These are phyloP conservation scores for Machaerirhynchus nigripectus DNA, from an alignment of 2,113 vertebrate genomes.

Conservation along the genomic window DNA sequence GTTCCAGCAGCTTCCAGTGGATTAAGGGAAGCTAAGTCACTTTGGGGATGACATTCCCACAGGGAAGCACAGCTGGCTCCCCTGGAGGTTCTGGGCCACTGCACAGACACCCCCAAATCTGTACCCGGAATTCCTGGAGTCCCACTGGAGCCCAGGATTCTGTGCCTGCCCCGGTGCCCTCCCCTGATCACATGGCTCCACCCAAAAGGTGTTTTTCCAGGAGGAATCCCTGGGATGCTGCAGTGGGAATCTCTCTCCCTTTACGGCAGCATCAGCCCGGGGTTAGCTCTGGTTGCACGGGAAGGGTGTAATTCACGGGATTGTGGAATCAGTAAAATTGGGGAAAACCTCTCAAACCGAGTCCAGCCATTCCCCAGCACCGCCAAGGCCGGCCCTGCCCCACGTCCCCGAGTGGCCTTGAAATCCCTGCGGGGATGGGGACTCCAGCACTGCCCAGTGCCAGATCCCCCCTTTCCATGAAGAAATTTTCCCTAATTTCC, in stretches of 20 bases:
- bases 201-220: background rate
- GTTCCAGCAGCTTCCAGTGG: background rate
- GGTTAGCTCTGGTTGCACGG: background rate
- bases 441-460: background rate
- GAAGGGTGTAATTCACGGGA: background rate
- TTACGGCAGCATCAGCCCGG: background rate
- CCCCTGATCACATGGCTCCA: background rate
- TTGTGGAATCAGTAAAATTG: background rate
- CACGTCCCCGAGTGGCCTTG: background rate
- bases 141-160: background rate
- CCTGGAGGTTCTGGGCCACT: background rate
- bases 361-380: background rate
- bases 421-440: background rate
- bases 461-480: too few relatives aligned
- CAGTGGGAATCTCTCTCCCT: background rate
- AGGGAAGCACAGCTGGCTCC: background rate
- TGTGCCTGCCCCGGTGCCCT: background rate
- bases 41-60: background rate
- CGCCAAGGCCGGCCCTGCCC: background rate
- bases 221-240: background rate
- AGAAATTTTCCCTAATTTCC: background rate
- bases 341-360: background rate
- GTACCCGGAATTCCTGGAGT: fast-evolving
- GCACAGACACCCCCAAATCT: background rate
- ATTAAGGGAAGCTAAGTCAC: background rate